Evolutionary conservation across 2,113 vertebrate genomes (phyloP).

Genomic region (Danio rerio): DNA sequence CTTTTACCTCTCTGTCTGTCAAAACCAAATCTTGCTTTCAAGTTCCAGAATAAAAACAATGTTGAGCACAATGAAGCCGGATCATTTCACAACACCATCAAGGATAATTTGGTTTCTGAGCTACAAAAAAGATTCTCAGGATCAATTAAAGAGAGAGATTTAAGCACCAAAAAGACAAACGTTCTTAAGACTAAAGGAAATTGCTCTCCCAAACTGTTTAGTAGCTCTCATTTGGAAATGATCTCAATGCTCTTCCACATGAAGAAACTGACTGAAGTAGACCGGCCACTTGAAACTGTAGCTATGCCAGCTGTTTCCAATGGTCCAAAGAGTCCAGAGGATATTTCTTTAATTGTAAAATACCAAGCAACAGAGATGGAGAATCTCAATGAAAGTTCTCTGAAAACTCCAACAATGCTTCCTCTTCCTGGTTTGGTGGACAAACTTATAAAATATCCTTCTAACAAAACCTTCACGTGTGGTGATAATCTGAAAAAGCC

Average conservation of each 20-base stretch:
- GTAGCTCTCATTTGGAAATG: slow-evolving; percentile 1
- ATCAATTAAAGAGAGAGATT: background rate
- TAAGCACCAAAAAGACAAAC: background rate
- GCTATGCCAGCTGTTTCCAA: background rate
- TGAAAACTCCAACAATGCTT: background rate
- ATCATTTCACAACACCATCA: background rate
- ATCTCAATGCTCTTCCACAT: slow-evolving; percentile 1
- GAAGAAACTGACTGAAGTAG: slow-evolving; percentile 1
- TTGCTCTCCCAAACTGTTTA: background rate
- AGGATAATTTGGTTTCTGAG: slow-evolving; percentile 15
- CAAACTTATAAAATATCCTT: background rate
- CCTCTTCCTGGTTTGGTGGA: slow-evolving; percentile 3
- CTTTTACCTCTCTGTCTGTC: background rate
- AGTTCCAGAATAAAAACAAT: background rate
- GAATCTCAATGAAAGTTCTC: background rate
- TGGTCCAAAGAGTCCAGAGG: background rate
- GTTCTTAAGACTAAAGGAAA: background rate
- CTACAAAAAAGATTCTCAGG: background rate
- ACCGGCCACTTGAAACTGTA: background rate
- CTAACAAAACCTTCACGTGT: background rate
- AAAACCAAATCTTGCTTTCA: slow-evolving; percentile 11
- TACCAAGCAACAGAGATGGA: background rate
- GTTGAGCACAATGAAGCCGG: background rate
- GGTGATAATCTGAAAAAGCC: background rate
- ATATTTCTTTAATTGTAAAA: background rate